Conservation (phyloP, 2,888 invertebrate genomes). For the Gandaritis pyraliata region DNA sequence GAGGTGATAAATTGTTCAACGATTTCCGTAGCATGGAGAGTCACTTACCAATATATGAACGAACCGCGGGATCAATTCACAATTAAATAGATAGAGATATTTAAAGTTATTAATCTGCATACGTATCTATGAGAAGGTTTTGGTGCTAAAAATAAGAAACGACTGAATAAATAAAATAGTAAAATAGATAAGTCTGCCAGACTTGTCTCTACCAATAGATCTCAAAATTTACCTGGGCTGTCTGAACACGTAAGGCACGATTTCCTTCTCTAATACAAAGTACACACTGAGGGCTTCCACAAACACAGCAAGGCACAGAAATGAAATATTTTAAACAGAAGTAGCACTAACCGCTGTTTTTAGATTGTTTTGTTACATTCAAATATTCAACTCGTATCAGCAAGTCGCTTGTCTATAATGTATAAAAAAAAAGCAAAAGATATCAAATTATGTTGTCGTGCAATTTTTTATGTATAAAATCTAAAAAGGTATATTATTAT, state of each 20-base stretch:
- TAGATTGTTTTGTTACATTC: background rate
- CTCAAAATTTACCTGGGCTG: slow-evolving; percentile 27
- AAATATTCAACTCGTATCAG: too few species aligned
- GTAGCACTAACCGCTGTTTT: background rate
- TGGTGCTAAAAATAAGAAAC: too few species aligned
- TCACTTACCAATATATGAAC: background rate
- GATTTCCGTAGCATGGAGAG: background rate
- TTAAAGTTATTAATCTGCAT: too few species aligned
- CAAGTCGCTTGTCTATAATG: too few species aligned
- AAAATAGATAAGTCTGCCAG: background rate
- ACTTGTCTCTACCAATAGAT: slow-evolving; percentile 1
- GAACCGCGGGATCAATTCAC: background rate
- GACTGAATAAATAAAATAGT: background rate
- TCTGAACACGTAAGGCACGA: slow-evolving; percentile 40
- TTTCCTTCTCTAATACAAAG: slow-evolving; percentile 42
- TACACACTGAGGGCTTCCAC: slow-evolving; percentile 33
- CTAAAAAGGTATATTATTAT: too few species aligned
- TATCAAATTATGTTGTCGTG: too few species aligned
- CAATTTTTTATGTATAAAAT: too few species aligned
- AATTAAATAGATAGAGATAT: background rate
- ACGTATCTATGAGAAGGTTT: too few species aligned
- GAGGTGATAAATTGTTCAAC: background rate
- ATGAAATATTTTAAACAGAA: background rate
- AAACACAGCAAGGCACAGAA: slow-evolving; percentile 24
- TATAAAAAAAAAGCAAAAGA: too few species aligned